Evolutionary conservation across 92 coral and sea anemone species (phyloP), one percentile per base, ranked within the genome.

Genomic region (Actinernus sp.): DNA sequence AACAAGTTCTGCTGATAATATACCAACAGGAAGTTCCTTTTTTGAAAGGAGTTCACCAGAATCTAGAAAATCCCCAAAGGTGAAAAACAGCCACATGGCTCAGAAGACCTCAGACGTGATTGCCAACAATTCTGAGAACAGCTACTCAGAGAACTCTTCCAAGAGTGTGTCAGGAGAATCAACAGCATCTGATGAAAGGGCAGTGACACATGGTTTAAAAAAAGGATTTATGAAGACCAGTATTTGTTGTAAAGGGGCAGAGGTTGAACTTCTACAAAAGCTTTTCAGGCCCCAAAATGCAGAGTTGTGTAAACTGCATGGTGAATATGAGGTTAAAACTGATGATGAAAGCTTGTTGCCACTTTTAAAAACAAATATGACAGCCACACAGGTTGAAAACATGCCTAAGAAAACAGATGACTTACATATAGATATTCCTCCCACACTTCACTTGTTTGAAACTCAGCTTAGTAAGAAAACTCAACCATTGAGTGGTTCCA

Each of bases 1-100:
- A 32, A 57, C 49, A 56, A 73, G 52, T 22, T 11, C 65, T 32
- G 46, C 21, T 3, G 61, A 58, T 14, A 65, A 19, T 51, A 83
- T 94, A 34, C 95, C 91, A 22, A 79, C 86, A 8, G 98, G 97
- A 10, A 88, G 50, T 32, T 94, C 98, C 2, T 94, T 94, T 38
- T 73, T 77, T 56, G 74, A 90, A 36, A 68, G 70, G 23, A 52
- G 67, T 7, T 68, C 92, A 25, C 71, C 82, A 16, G 73, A 72
- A 11, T 20, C 19, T 30, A 55, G 58, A 55, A 59, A 61, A 43
- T 83, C 85, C 28, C 76, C 95, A 0, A 71, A 68, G 58, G 22
- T 29, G 4, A 73, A 63, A 38, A 26, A 47, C 9, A 44, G 58
- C 34, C 33, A 57, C n/a, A 71, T 45, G 45, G 45, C 48, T 53